Base-by-base conservation (phyloP, 2,113 vertebrate genomes). In the Sinocyclocheilus maitianheensis region DNA sequence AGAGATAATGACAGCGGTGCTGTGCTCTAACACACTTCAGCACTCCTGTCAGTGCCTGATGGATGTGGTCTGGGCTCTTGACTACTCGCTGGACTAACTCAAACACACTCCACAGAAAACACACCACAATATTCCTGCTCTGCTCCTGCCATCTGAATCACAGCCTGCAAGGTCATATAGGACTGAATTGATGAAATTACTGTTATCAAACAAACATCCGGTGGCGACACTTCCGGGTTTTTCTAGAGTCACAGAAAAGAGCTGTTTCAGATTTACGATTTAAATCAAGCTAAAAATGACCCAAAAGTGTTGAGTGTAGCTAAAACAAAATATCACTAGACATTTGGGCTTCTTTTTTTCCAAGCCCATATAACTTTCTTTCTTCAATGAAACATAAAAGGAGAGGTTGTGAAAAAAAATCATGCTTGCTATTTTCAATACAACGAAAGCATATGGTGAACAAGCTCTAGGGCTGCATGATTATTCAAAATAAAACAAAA, bases 1-100 rank as follows among this genome's bases (percentile, higher is more conserved):
- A 48, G 80, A 78, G 74, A 67, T 83, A 78, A 86, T 86, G 85
- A 81, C 71, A 74, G 62, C 62, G n/a, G 75, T 85, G 67, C 65
- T 71, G 58, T 43, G 53, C 85, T 81, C 78, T 86, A 81, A 86
- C 85, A 86, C 85, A 81, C 53, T 71, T 80, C 85, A 86, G 85
- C 37, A 74, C 48, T 86, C 77, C 67, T 24, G 53, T 74, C 77
- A 81, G 67, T 16, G 18, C 11, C 79, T 86, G 85, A 86, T 86
- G 79, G 85, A 86, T 86, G 85, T 75, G 67, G 67, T 72, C 77
- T 86, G 34, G 40, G 65, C 77, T 86, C 58, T 80, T 86, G 48
- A 81, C 85, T 72, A 81, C 77, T 81, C 55, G 58, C 79, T 72
- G 78, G 77, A 48, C 77, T 48, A 71, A 81, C 84, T 79, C 40